These are phyloP conservation scores for Tribolium madens DNA, from an alignment of 1,140 invertebrate genomes.

Conservation along the genomic window DNA sequence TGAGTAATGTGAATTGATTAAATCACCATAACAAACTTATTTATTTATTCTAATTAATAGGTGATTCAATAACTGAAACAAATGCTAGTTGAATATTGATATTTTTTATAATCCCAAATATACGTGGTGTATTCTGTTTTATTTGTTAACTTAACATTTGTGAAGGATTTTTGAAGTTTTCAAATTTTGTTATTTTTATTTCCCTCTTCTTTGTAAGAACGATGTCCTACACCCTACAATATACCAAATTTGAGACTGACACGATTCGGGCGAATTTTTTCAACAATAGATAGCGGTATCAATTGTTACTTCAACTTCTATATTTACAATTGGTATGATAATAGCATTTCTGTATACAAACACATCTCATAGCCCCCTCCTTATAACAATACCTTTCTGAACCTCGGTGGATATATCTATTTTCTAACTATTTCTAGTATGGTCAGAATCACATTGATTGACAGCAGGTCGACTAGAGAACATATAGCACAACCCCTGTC, in stretches of 20 bases:
- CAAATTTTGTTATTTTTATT: not conserved
- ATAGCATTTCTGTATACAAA: slow-evolving; percentile 45
- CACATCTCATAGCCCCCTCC: slow-evolving; percentile 40
- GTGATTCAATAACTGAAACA: no score
- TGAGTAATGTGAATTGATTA: no score
- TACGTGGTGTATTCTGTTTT: no score
- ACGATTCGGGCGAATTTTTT: slow-evolving; percentile 10
- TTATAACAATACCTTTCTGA: slow-evolving; percentile 37
- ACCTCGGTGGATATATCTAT: slow-evolving; percentile 29
- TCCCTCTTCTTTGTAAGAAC: not conserved
- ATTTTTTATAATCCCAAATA: not conserved
- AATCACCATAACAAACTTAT: no score
- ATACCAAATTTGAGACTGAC: slow-evolving; percentile 40
- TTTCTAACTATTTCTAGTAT: slow-evolving; percentile 27
- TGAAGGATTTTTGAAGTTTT: no score
- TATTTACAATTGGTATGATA: slow-evolving; percentile 44
- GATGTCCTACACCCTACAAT: slow-evolving; percentile 1
- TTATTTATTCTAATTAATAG: no score
- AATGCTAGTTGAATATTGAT: no score
- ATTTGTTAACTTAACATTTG: no score
- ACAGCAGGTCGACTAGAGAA: slow-evolving; percentile 23
- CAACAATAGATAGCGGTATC: slow-evolving; percentile 27
- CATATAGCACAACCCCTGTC: slow-evolving; percentile 26
- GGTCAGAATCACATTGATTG: slow-evolving; percentile 31
- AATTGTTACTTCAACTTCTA: slow-evolving; percentile 24